A percentile compares a stretch with the other conserved stretches of the same genome.
Evolutionary conservation across 2,888 invertebrate genomes (phyloP).

Genomic region (Embidobia sp.): DNA sequence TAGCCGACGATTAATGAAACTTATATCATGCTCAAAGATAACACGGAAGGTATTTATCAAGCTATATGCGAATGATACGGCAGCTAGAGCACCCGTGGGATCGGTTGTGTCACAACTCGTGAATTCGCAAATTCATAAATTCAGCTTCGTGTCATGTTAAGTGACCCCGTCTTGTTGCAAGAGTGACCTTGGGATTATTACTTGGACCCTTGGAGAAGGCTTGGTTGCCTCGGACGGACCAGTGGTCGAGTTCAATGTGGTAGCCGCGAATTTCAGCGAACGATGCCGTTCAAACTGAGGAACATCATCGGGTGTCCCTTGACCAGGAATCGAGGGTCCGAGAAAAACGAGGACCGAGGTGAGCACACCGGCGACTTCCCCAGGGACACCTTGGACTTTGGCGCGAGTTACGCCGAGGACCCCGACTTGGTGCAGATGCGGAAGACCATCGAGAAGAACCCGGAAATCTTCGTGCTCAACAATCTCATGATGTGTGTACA

Average conservation of each 20-base stretch:
- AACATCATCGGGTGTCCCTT: conserved; percentile 33
- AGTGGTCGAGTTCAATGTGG: neutral
- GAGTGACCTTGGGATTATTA: too few relatives aligned
- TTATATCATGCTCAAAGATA: conserved; percentile 69
- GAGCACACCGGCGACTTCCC: neutral
- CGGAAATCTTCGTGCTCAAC: conserved; percentile 88
- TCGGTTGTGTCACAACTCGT: conserved; percentile 12
- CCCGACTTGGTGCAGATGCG: conserved; percentile 81
- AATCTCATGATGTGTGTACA: conserved; percentile 89
- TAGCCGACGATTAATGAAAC: conserved; percentile 73
- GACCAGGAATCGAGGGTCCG: conserved; percentile 59
- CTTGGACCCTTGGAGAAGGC: neutral
- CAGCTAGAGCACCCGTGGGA: conserved; percentile 64
- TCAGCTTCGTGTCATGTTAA: too few relatives aligned
- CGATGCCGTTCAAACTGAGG: conserved; percentile 44
- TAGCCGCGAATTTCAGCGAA: neutral
- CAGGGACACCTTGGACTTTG: neutral
- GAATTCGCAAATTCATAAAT: too few relatives aligned
- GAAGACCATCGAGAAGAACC: conserved; percentile 84
- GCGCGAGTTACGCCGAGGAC: conserved; percentile 11
- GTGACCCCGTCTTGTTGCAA: too few relatives aligned
- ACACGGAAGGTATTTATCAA: conserved; percentile 74
- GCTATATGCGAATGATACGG: conserved; percentile 47
- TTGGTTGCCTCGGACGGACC: neutral
- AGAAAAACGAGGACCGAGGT: conserved; percentile 6